Conservation (phyloP, 1,140 invertebrate genomes). For the Eriocheir sinensis region DNA sequence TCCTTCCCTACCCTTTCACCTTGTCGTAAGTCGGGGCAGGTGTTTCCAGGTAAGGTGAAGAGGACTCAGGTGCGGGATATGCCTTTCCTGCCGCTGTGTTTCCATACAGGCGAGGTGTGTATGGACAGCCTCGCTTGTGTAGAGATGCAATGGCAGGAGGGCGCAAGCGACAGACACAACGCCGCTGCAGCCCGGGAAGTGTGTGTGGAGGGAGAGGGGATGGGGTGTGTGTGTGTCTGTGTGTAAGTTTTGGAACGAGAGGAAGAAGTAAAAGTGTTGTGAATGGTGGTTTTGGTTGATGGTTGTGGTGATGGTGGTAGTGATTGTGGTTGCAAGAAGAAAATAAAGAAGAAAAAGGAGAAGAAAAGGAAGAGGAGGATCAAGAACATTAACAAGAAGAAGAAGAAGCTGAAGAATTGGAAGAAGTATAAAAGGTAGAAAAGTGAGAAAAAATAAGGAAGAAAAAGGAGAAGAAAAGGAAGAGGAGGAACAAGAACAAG, state of each 20-base stretch:
- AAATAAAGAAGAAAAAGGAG: too few relatives aligned
- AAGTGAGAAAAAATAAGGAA: too few relatives aligned
- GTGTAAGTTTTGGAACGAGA: not conserved
- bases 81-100: constrained; percentile 64
- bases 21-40: too few relatives aligned
- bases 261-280: too few relatives aligned
- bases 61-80: not conserved
- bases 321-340: not conserved
- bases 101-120: constrained; percentile 75
- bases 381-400: too few relatives aligned
- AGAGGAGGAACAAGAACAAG: not conserved
- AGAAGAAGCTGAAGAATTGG: not conserved
- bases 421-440: not conserved
- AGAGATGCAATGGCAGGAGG: constrained; percentile 70
- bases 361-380: not conserved
- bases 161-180: not conserved
- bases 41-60: not conserved
- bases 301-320: too few relatives aligned
- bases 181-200: not conserved
- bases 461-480: not conserved
- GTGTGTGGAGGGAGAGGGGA: not conserved
- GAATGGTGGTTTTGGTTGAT: too few relatives aligned
- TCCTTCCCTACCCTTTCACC: too few relatives aligned
- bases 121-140: constrained; percentile 71
- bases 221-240: not conserved